These are phyloP conservation scores for Anaspis maculata DNA, from an alignment of 2,888 invertebrate genomes.

Conservation along the genomic window DNA sequence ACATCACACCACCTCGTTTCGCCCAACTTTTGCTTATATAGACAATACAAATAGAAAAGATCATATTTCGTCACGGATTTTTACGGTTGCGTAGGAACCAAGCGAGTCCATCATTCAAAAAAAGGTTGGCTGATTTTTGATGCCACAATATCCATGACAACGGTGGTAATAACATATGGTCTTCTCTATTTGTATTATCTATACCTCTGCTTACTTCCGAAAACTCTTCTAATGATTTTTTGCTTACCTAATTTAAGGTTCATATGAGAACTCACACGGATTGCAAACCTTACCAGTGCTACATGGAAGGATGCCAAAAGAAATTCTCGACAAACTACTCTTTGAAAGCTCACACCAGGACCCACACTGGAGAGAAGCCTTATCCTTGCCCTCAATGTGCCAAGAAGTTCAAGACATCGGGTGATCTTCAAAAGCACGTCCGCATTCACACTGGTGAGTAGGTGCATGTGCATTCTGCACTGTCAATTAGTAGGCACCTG, in stretches of 20 bases:
- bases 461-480: too few relatives aligned
- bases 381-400: slow-evolving; percentile 33
- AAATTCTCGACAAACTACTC: slow-evolving; percentile 47
- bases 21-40: neutral
- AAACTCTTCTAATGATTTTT: slow-evolving; percentile 3
- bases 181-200: too few relatives aligned
- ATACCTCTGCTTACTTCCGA: too few relatives aligned
- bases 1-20: too few relatives aligned
- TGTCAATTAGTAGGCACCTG: too few relatives aligned
- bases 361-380: slow-evolving; percentile 46
- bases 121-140: too few relatives aligned
- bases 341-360: slow-evolving; percentile 45
- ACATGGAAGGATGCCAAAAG: slow-evolving; percentile 44
- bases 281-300: slow-evolving; percentile 44
- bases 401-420: slow-evolving; percentile 38
- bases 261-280: slow-evolving; percentile 48
- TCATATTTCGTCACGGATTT: too few relatives aligned
- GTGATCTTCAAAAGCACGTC: slow-evolving; percentile 38
- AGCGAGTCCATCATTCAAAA: too few relatives aligned
- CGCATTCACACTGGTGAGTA: slow-evolving; percentile 41
- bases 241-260: slow-evolving; percentile 34
- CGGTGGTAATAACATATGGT: too few relatives aligned
- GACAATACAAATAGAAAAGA: too few relatives aligned
- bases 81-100: too few relatives aligned
- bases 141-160: too few relatives aligned